A percentile compares a stretch with the other conserved stretches of the same genome.
Evolutionary conservation across 2,797 vertebrate genomes (phyloP).

Genomic region (Balearica regulorum): DNA sequence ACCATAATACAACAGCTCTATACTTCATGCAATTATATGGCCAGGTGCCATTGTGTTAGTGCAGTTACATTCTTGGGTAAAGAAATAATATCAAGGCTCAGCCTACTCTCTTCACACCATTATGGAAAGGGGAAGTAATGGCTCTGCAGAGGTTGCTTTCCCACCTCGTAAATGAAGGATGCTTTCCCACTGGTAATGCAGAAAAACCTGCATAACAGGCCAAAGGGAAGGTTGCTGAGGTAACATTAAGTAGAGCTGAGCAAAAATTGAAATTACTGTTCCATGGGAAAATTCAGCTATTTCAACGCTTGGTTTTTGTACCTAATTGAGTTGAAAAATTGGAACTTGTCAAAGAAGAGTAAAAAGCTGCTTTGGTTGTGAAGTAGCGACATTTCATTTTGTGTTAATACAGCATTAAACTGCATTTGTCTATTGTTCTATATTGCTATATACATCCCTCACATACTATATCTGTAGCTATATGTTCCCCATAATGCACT

Average conservation of each 20-base stretch:
- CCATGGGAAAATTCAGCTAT: slow-evolving; percentile 21
- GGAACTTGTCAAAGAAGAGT: neutral
- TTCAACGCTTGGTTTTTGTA: slow-evolving; percentile 34
- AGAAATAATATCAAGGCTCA: slow-evolving; percentile 17
- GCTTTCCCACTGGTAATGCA: slow-evolving; percentile 17
- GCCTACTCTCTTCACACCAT: neutral
- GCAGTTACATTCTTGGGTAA: neutral
- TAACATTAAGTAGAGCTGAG: neutral
- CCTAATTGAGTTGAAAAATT: slow-evolving; percentile 43
- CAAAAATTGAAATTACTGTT: slow-evolving; percentile 31
- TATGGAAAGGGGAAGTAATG: slow-evolving; percentile 40
- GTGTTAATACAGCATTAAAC: neutral
- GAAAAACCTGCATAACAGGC: neutral
- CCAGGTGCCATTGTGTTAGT: neutral
- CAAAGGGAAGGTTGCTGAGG: neutral
- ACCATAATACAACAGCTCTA: neutral
- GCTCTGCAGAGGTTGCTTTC: slow-evolving; percentile 51
- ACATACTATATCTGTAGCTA: neutral
- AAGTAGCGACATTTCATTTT: neutral
- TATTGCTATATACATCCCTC: neutral
- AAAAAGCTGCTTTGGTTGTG: neutral
- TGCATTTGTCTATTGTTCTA: neutral
- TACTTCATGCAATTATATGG: neutral
- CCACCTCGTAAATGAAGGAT: slow-evolving; percentile 54
- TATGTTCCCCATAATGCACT: neutral